Evolutionary conservation across 2,888 invertebrate genomes (phyloP).

Genomic region (Bombylius discolor): DNA sequence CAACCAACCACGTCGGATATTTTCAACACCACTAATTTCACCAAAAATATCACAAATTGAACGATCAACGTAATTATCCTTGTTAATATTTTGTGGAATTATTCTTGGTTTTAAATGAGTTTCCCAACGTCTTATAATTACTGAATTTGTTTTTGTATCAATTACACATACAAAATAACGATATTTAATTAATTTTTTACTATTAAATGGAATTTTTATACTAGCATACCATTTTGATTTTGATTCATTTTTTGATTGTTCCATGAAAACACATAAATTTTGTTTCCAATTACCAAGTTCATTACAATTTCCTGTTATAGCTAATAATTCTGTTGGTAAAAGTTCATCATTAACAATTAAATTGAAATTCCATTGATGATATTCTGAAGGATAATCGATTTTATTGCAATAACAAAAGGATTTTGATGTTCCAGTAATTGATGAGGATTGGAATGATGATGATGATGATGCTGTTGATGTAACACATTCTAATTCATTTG

Average conservation of each 20-base stretch:
- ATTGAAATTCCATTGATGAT: slow-evolving; percentile 29
- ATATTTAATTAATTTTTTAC: slow-evolving; percentile 46
- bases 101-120: slow-evolving; percentile 54
- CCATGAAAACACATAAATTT: slow-evolving; percentile 44
- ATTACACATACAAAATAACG: slow-evolving; percentile 62
- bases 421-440: no score
- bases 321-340: slow-evolving; percentile 49
- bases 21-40: slow-evolving; percentile 40
- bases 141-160: slow-evolving; percentile 38
- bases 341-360: slow-evolving; percentile 38
- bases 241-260: slow-evolving; percentile 44
- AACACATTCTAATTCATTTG: no score
- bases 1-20: slow-evolving; percentile 70
- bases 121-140: slow-evolving; percentile 68
- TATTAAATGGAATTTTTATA: slow-evolving; percentile 51
- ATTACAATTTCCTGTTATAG: slow-evolving; percentile 52
- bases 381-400: no score
- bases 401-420: no score
- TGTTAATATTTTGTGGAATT: slow-evolving; percentile 38
- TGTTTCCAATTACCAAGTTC: slow-evolving; percentile 59
- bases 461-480: no score
- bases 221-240: slow-evolving; percentile 24
- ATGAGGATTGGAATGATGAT: no score
- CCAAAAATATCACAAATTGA: slow-evolving; percentile 49
- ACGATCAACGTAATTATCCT: slow-evolving; percentile 9